Evolutionary conservation across 2,797 vertebrate genomes (phyloP), one percentile per base, ranked within the genome.

Genomic region (Pseudocheirus occidentalis): DNA sequence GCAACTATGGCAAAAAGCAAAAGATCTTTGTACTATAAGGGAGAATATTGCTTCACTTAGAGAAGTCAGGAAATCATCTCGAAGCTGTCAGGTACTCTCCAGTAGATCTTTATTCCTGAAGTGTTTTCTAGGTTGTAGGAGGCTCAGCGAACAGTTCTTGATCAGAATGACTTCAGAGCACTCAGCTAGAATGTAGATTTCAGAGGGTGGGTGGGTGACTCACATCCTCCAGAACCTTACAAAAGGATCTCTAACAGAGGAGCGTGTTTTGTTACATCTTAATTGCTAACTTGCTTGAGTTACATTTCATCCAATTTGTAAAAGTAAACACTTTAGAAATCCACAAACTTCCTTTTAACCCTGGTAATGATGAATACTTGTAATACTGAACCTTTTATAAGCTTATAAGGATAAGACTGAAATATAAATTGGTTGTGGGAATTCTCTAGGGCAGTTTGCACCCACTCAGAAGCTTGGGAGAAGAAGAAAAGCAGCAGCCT

Each of bases 81-180:
- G 11, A 90, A 90, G 90, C 28, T 90, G 90, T 55, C 90, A 90
- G 90, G 28, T 55, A 5, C 29, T 31, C 52, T 90, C 90, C 90
- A 90, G 90, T 55, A 90, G 50, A 31, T 54, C 90, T 90, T 90
- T 90, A 53, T 90, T 90, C 52, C 29, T 90, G 28, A 90, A 90
- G 50, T n/a, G 12, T 90, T 55, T 90, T 55, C 53, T 53, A 90
- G 90, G 90, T 28, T 90, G 90, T 90, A 90, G 90, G 90, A 90
- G 52, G 52, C 52, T 90, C 50, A 90, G 31, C 21, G 53, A 53
- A 53, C 90, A 90, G 90, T 90, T 55, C 52, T 90, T 90, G 90
- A 90, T 54, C 53, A 90, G 90, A 90, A 55, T 90, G 54, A 54
- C 90, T 90, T 90, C 90, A 90, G 34, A 55, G 90, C 90, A 3